A percentile compares a stretch with the other conserved stretches of the same genome.
Evolutionary conservation across 2,113 vertebrate species (phyloP).

Genomic region (Pelecanoides urinatrix): DNA sequence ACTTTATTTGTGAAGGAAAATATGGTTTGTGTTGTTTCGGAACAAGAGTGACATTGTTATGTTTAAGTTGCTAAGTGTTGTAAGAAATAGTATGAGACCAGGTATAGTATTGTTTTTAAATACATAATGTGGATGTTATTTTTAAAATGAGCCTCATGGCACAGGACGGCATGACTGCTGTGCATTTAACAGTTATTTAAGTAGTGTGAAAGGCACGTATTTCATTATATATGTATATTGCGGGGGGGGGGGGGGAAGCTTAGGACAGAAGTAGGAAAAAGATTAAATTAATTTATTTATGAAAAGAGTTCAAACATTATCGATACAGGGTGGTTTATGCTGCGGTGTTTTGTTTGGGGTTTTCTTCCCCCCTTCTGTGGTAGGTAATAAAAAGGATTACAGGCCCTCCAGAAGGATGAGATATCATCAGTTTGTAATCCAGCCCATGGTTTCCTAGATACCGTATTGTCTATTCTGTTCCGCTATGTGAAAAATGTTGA

Average conservation of each 20-base stretch:
- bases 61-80: background rate
- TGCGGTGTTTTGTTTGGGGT: constrained; percentile 52
- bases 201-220: background rate
- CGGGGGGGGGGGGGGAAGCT: background rate
- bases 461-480: constrained; percentile 99
- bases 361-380: constrained; percentile 77
- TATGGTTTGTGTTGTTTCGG: background rate
- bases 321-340: constrained; percentile 80
- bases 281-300: constrained; percentile 74
- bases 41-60: background rate
- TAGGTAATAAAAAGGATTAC: constrained; percentile 92
- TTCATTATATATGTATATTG: constrained; percentile 32
- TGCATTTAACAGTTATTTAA: constrained; percentile 36
- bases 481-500: constrained; percentile 99
- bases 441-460: constrained; percentile 98
- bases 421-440: constrained; percentile 98
- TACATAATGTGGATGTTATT: background rate
- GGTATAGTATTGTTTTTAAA: background rate
- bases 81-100: background rate
- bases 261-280: constrained; percentile 55
- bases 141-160: background rate
- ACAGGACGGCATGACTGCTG: background rate
- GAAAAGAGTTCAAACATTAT: constrained; percentile 78
- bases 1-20: background rate
- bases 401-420: constrained; percentile 89